A percentile compares a stretch with the other conserved stretches of the same genome.
These are phyloP conservation scores for Nymphalis urticae DNA, from an alignment of 2,888 invertebrate genomes.

Conservation along the genomic window DNA sequence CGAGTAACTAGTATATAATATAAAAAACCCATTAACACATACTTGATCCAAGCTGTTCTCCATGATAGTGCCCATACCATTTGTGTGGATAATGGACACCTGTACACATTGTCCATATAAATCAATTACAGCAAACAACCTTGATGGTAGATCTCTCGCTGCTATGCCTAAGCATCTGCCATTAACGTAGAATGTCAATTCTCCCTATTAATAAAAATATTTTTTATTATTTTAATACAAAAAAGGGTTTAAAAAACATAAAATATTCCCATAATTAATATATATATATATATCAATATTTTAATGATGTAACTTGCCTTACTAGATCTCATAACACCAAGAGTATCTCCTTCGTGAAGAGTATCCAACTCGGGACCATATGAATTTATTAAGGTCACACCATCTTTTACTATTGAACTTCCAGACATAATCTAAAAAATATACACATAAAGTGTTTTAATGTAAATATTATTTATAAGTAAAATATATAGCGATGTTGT, in stretches of 20 bases:
- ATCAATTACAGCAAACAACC: constrained; percentile 96
- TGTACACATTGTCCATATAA: constrained; percentile 97
- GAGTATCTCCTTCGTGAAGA: constrained; percentile 89
- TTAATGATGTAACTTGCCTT: constrained; percentile 74
- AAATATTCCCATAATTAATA: too few relatives aligned
- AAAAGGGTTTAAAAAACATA: background rate
- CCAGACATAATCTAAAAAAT: constrained; percentile 90
- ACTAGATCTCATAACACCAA: constrained; percentile 91
- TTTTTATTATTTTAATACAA: background rate
- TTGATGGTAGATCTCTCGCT: constrained; percentile 87
- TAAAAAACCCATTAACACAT: constrained; percentile 14
- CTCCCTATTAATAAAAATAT: constrained; percentile 79
- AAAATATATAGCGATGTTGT: background rate
- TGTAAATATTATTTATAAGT: background rate
- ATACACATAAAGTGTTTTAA: background rate
- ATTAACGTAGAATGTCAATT: constrained; percentile 93
- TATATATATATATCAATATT: too few relatives aligned
- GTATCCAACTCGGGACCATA: constrained; percentile 93
- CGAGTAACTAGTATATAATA: background rate
- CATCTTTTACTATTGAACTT: constrained; percentile 91
- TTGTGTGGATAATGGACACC: constrained; percentile 81
- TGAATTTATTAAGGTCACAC: constrained; percentile 88
- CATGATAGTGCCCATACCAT: constrained; percentile 56
- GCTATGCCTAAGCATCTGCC: constrained; percentile 94
- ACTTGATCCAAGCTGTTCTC: constrained; percentile 63